Percentiles rank a stretch among this genome's conserved stretches.
These are phyloP conservation scores for Cariama cristata DNA, from an alignment of 2,113 vertebrate species.

Conservation along the genomic window DNA sequence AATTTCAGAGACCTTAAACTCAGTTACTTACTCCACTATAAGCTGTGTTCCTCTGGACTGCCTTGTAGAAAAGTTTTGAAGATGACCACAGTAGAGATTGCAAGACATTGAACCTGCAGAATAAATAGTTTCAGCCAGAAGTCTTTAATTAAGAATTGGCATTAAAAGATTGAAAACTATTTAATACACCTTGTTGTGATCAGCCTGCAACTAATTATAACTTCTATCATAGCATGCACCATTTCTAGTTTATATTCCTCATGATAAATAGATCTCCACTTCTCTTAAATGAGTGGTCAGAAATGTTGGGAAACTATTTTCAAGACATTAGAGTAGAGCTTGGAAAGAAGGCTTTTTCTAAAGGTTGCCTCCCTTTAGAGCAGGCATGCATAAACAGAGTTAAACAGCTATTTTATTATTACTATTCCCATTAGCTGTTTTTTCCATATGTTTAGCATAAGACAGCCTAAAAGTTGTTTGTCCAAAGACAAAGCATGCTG, in stretches of 20 bases:
- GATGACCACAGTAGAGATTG: not conserved
- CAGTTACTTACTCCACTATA: not conserved
- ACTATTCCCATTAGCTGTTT: not conserved
- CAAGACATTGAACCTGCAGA: not conserved
- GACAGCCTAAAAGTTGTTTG: not conserved
- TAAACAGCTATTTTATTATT: not conserved
- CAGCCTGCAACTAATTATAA: not conserved
- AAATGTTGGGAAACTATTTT: not conserved
- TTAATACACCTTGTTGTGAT: not conserved
- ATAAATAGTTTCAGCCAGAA: not conserved
- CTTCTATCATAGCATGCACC: not conserved
- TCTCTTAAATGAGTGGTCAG: not conserved
- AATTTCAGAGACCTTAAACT: not conserved
- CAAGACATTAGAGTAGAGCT: not conserved
- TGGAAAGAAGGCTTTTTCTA: not conserved
- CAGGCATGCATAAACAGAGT: fast-evolving
- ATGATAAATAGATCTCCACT: not conserved
- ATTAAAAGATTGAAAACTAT: not conserved
- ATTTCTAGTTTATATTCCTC: not conserved
- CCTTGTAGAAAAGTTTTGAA: not conserved
- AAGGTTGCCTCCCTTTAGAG: not conserved
- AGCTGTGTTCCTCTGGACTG: not conserved
- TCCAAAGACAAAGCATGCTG: not conserved
- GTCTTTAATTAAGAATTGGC: not conserved
- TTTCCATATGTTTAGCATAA: not conserved